A percentile compares a stretch with the other conserved stretches of the same genome.
Conservation (phyloP, 2,797 vertebrate species). For the Toxotes lorentzi region DNA sequence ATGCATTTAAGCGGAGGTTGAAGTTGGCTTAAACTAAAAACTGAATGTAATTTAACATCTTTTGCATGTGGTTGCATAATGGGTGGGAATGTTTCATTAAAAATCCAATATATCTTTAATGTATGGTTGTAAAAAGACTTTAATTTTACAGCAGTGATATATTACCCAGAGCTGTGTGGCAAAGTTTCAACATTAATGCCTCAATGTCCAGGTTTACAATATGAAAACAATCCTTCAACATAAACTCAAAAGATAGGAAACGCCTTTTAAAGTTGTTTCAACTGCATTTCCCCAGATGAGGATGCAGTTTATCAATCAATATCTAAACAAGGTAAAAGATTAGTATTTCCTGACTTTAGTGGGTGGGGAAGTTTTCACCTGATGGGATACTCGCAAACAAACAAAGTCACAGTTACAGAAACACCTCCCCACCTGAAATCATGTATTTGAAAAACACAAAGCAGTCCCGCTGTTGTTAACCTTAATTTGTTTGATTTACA, state of each 20-base stretch:
- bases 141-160: not conserved
- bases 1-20: too few species aligned
- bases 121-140: not conserved
- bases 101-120: not conserved
- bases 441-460: constrained; percentile 8
- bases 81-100: not conserved
- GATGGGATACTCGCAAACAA: not conserved
- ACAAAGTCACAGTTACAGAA: constrained; percentile 1
- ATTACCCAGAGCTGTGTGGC: not conserved
- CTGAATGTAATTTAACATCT: not conserved
- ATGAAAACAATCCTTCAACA: not conserved
- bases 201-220: not conserved
- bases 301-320: not conserved
- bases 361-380: not conserved
- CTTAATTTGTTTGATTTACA: constrained; percentile 19
- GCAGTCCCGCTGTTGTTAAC: not conserved
- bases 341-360: not conserved
- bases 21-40: too few species aligned
- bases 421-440: not conserved
- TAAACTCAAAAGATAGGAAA: not conserved
- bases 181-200: not conserved
- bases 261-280: not conserved
- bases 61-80: not conserved
- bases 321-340: not conserved
- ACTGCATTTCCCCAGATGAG: not conserved